Percentiles rank a stretch among this genome's conserved stretches.
These are phyloP conservation scores for Calliopsis andreniformis DNA, from an alignment of 1,140 invertebrate genomes.

Conservation along the genomic window DNA sequence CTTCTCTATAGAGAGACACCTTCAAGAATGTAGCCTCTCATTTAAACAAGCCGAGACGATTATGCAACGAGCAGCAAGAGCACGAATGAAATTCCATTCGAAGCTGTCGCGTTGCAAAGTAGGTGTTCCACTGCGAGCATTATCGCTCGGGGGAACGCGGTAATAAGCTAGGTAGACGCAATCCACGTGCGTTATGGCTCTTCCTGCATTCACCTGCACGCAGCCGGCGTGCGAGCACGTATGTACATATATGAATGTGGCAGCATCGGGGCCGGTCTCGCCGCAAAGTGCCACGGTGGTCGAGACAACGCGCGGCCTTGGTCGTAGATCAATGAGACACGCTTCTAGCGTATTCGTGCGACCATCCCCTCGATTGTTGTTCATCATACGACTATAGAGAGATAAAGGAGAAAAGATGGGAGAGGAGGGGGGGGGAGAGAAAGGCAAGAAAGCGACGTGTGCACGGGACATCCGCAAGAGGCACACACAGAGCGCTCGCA, in stretches of 20 bases:
- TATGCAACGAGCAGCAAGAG: background rate
- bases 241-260: constrained; percentile 5
- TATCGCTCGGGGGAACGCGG: constrained; percentile 8
- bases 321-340: constrained; percentile 69
- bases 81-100: constrained; percentile 35
- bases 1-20: too few relatives aligned
- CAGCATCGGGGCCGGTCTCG: constrained; percentile 1
- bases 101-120: constrained; percentile 39
- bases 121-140: constrained; percentile 1
- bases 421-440: constrained; percentile 1
- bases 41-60: background rate
- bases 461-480: constrained; percentile 43
- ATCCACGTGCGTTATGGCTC: constrained; percentile 42
- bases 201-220: constrained; percentile 50
- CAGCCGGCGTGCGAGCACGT: constrained; percentile 33
- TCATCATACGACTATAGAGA: constrained; percentile 57
- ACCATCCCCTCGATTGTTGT: constrained; percentile 60
- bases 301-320: constrained; percentile 45
- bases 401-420: constrained; percentile 40
- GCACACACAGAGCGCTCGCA: constrained; percentile 53
- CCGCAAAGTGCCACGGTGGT: constrained; percentile 48
- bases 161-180: constrained; percentile 53
- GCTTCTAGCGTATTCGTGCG: constrained; percentile 58
- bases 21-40: too few relatives aligned
- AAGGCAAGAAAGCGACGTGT: constrained; percentile 35